A percentile compares a stretch with the other conserved stretches of the same genome.
phyloP scores from a whole-genome alignment of 2,888 invertebrate genomes.

The Archaeoteleia sp. region DNA sequence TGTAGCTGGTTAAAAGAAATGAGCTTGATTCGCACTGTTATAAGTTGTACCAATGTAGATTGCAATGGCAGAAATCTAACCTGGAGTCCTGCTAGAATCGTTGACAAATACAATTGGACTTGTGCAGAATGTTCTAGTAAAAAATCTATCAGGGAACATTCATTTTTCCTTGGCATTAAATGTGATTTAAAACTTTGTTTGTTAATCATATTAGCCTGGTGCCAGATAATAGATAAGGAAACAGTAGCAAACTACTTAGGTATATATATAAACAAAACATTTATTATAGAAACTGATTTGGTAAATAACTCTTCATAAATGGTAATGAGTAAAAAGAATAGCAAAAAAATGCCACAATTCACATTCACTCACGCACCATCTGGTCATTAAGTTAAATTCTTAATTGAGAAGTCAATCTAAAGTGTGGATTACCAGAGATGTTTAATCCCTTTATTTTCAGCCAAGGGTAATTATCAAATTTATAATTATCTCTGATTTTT shows the following conservation, averaged over 20 bases:
- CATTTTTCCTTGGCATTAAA: slow-evolving; percentile 80
- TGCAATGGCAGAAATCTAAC: slow-evolving; percentile 74
- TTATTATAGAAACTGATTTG: slow-evolving; percentile 6
- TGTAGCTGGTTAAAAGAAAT: slow-evolving; percentile 77
- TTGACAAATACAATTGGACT: slow-evolving; percentile 77
- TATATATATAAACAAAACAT: slow-evolving; percentile 57
- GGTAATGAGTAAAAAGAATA: no score
- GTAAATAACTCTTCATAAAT: slow-evolving; percentile 4
- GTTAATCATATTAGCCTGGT: slow-evolving; percentile 81
- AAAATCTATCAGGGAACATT: slow-evolving; percentile 76
- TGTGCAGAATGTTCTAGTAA: slow-evolving; percentile 75
- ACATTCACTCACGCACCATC: no score
- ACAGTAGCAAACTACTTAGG: slow-evolving; percentile 77
- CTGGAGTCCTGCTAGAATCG: slow-evolving; percentile 76
- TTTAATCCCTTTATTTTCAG: no score
- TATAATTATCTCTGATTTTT: no score
- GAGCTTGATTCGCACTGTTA: slow-evolving; percentile 74
- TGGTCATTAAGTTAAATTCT: no score
- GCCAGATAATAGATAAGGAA: slow-evolving; percentile 78
- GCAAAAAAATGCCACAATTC: no score
- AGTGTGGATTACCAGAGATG: no score
- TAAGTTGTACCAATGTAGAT: slow-evolving; percentile 69
- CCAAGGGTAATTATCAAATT: no score
- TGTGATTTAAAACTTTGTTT: slow-evolving; percentile 80
- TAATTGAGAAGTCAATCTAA: no score